These are phyloP conservation scores for Gymnoscelis rufifasciata DNA, from an alignment of 2,888 invertebrate species.

Conservation along the genomic window DNA sequence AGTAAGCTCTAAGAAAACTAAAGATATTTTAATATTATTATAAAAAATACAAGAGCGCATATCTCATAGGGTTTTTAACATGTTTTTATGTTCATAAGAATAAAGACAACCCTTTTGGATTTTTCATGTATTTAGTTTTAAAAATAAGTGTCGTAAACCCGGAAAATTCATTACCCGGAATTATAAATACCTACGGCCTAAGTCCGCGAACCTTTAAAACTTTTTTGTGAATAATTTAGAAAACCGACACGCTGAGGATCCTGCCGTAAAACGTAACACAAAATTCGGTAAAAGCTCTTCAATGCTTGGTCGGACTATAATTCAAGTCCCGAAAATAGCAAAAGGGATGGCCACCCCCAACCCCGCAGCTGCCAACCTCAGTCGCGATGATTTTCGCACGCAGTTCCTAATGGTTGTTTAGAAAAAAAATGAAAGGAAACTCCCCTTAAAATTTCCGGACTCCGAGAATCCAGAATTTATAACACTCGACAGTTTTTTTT, in stretches of 20 bases:
- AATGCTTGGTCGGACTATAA: constrained; percentile 74
- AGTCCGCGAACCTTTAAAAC: constrained; percentile 48
- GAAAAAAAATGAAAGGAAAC: constrained; percentile 48
- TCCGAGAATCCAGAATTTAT: constrained; percentile 28
- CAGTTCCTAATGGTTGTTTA: constrained; percentile 59
- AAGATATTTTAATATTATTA: too few species aligned
- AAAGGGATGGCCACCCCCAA: constrained; percentile 47
- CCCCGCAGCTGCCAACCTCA: constrained; percentile 50
- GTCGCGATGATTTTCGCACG: constrained; percentile 63
- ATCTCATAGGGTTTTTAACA: too few species aligned
- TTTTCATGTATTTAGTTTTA: neutral
- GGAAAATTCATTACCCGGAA: constrained; percentile 33
- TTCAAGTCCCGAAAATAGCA: constrained; percentile 73
- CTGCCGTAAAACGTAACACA: constrained; percentile 69
- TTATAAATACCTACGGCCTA: constrained; percentile 48
- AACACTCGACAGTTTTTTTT: constrained; percentile 14
- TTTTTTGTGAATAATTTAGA: constrained; percentile 66
- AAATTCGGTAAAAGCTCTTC: constrained; percentile 76
- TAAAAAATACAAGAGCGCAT: too few species aligned
- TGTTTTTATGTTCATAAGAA: too few species aligned
- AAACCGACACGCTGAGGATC: constrained; percentile 61
- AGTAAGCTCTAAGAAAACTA: too few species aligned
- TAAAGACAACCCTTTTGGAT: neutral
- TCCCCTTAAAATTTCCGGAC: constrained; percentile 41
- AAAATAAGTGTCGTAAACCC: constrained; percentile 17